Base-by-base conservation (phyloP, 2,888 invertebrate genomes). In the Drosophila multiciliata region DNA sequence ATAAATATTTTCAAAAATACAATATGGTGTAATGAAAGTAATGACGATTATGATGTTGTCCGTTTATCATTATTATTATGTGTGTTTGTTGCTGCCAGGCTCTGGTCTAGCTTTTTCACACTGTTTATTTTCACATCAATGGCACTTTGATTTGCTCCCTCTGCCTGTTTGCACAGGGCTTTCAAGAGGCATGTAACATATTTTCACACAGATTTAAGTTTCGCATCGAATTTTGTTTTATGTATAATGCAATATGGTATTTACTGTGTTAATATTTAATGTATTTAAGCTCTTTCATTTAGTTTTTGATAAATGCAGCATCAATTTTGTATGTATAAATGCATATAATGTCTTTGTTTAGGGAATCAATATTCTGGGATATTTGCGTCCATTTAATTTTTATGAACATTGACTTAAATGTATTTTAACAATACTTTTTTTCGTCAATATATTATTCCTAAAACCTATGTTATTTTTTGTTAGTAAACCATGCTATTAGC, bases 1-100 rank as follows among this genome's bases (percentile, higher is more conserved):
- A 87, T 91, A 90, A 91, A 90, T 90, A 91, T 89, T 91, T 87
- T 81, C 68, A 75, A 87, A 87, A 89, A 90, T 53, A 53, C 52
- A 20, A 87, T 87, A 90, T 84, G 83, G 81, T 54, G 36, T 87
- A 84, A 81, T 87, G 86, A 38, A 53, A 38, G 26, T 26, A 38
- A 65, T 78, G 75, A 55, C 76, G 75, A 80, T 89, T 82, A 81
- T 89, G 82, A 75, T 80, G 80, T 73, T 72, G 63, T 57, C 38
- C 20, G 53, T 67, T 75, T 87, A 89, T 70, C 73, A 73, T 78
- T 78, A 68, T 64, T 65, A 76, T 85, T 76, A 78, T 77, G 15
- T 23, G 17, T 38, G 15, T 15, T 62, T 55, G 69, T 40, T 55
- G 54, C 67, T 53, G 68, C 38, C 66, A 40, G 66, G 35, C 66